A percentile compares a stretch with the other conserved stretches of the same genome.
phyloP scores from a whole-genome alignment of 2,113 vertebrate genomes.

The Hiodon alosoides region DNA sequence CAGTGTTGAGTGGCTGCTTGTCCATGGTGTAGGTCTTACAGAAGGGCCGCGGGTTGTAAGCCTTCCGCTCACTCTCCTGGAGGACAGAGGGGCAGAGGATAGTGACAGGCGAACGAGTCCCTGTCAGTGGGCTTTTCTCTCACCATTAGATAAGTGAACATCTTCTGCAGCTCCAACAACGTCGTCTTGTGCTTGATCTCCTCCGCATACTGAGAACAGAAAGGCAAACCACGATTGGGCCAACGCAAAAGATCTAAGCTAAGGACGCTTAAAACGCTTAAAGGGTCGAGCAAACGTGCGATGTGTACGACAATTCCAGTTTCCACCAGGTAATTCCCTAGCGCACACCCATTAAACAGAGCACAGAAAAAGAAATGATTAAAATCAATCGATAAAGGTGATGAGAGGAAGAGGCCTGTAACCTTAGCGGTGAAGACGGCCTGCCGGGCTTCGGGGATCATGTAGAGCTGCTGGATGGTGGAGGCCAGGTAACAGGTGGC shows the following conservation, averaged over 20 bases:
- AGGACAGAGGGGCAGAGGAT: neutral
- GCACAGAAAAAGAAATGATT: neutral
- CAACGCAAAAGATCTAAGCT: too few relatives aligned
- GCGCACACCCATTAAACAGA: too few relatives aligned
- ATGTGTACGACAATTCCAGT: too few relatives aligned
- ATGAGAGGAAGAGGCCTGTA: neutral
- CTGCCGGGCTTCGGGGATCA: slow-evolving; percentile 96
- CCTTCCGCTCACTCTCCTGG: slow-evolving; percentile 96
- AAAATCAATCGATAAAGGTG: neutral
- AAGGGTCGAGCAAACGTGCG: too few relatives aligned
- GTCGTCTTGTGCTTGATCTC: slow-evolving; percentile 99
- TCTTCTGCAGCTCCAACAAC: slow-evolving; percentile 94
- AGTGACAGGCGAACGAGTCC: neutral
- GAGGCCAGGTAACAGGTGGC: slow-evolving; percentile 97
- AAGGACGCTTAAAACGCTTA: too few relatives aligned
- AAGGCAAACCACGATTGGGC: neutral
- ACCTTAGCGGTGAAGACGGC: slow-evolving; percentile 98
- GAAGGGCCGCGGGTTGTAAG: slow-evolving; percentile 94
- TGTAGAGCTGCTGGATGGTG: slow-evolving; percentile 97
- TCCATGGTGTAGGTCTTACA: slow-evolving; percentile 99
- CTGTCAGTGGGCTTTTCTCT: slow-evolving; percentile 18
- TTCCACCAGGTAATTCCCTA: too few relatives aligned
- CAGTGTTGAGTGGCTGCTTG: slow-evolving; percentile 96
- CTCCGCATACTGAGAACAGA: slow-evolving; percentile 79
- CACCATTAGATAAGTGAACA: slow-evolving; percentile 99